Evolutionary conservation across 2,797 vertebrate species (phyloP), one percentile per base, ranked within the genome.

Genomic region (Botia kubotai): DNA sequence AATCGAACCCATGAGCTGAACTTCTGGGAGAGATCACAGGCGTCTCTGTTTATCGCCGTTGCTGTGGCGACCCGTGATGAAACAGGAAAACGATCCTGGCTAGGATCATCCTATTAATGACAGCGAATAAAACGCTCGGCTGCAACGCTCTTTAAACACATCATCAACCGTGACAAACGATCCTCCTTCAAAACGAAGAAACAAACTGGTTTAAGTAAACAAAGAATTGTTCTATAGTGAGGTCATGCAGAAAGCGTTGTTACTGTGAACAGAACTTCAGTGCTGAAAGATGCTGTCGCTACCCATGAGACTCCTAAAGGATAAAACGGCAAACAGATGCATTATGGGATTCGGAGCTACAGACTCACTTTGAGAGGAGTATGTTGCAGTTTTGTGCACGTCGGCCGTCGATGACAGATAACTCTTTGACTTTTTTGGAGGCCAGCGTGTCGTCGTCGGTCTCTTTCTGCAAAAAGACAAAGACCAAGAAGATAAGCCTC

Each of bases 321-420:
- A 36, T 16, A 8, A 65, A 66, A 66, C 63, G 11, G 33, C 6
- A n/a, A 36, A 50, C 12, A 50, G 23, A n/a, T 36, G 33, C 57
- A 66, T 62, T 19, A 52, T 29, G 57, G 23, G 21, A 33, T 36
- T 17, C 33, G n/a, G 11, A 82, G 12, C 10, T 21, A n/a, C 36
- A 63, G 52, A 87, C 89, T 80, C 91, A 98, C 97, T 96, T 95
- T 78, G 97, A 97, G 2, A 98, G 95, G 72, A 98, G 95, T 86
- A 98, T 98, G 88, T 97, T 97, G 89, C 97, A 98, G 72, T 98
- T 98, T 90, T 98, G 97, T 23, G 97, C 96, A 89, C 97, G 94
- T 12, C 96, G 94, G 4, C 97, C 97, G 0, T 98, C 97, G 14
- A 98, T 98, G 75, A 98, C 95, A 0, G 97, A 98, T 84, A 98